Conservation (phyloP, 2,888 invertebrate species). For the Escarpia spicata region DNA sequence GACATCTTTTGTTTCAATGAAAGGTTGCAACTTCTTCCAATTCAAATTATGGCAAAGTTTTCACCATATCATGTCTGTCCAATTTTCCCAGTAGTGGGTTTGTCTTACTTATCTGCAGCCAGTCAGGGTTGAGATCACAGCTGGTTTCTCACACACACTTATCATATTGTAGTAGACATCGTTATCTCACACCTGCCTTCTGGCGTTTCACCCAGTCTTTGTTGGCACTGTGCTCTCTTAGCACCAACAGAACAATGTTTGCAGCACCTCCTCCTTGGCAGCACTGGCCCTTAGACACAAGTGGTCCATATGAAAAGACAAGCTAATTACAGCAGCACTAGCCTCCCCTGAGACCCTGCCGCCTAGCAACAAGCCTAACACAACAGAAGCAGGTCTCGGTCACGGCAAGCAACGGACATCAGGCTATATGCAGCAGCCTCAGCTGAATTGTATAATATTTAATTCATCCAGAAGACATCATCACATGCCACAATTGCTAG, state of each 20-base stretch:
- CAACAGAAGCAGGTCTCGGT: not conserved
- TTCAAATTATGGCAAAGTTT: not conserved
- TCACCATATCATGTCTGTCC: not conserved
- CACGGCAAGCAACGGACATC: not conserved
- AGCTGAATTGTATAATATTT: not conserved
- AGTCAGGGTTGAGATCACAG: not conserved
- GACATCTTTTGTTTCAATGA: not conserved
- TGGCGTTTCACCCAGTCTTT: not conserved
- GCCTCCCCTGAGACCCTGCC: not conserved
- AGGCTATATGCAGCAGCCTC: not conserved
- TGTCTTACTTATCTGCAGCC: no score
- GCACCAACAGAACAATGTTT: not conserved
- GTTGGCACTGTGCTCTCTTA: not conserved
- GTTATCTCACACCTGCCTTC: not conserved
- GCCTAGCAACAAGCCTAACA: constrained; percentile 3
- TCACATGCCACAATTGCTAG: not conserved
- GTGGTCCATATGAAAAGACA: not conserved
- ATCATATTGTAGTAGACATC: not conserved
- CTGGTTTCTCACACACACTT: not conserved
- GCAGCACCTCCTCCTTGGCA: not conserved
- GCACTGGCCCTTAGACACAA: not conserved
- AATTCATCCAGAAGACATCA: not conserved
- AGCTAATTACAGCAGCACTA: not conserved
- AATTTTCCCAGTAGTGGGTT: not conserved
- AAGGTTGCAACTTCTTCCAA: not conserved